phyloP scores from a whole-genome alignment of 2,888 invertebrate genomes.

The Micoletzkya japonica region DNA sequence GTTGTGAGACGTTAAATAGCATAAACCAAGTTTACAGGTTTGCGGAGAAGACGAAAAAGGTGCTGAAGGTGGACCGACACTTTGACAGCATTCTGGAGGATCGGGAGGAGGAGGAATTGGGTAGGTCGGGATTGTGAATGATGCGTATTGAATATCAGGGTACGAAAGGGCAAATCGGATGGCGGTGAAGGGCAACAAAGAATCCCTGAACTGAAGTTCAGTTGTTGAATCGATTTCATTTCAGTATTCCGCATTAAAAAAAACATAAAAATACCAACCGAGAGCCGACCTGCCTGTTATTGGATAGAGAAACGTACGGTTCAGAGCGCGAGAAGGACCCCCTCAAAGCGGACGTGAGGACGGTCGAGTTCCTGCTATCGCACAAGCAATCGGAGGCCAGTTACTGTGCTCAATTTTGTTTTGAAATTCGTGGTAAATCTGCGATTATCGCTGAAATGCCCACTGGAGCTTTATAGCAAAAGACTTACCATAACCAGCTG shows the following conservation, averaged over 20 bases:
- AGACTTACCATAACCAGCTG: too few species aligned
- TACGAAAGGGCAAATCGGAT: background rate
- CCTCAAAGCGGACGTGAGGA: constrained; percentile 46
- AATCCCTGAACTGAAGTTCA: too few species aligned
- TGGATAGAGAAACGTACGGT: too few species aligned
- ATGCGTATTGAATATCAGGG: background rate
- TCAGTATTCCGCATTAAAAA: too few species aligned
- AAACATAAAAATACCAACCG: too few species aligned
- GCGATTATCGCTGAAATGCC: too few species aligned
- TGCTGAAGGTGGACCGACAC: constrained; percentile 68
- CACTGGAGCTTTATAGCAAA: too few species aligned
- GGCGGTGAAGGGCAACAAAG: too few species aligned
- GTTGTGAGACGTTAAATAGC: background rate
- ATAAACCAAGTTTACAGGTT: constrained; percentile 31
- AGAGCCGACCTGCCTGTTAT: background rate
- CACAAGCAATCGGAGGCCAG: constrained; percentile 48
- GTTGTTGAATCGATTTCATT: too few species aligned
- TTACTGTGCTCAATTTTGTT: background rate
- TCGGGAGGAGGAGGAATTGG: constrained; percentile 44
- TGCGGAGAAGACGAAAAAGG: constrained; percentile 69
- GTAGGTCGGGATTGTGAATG: constrained; percentile 15
- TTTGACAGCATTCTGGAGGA: constrained; percentile 51
- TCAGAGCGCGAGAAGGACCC: constrained; percentile 42
- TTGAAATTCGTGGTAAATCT: too few species aligned
- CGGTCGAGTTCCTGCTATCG: constrained; percentile 47